phyloP scores from a whole-genome alignment of 2,888 invertebrate species.

The Mesorhabditis sp. region DNA sequence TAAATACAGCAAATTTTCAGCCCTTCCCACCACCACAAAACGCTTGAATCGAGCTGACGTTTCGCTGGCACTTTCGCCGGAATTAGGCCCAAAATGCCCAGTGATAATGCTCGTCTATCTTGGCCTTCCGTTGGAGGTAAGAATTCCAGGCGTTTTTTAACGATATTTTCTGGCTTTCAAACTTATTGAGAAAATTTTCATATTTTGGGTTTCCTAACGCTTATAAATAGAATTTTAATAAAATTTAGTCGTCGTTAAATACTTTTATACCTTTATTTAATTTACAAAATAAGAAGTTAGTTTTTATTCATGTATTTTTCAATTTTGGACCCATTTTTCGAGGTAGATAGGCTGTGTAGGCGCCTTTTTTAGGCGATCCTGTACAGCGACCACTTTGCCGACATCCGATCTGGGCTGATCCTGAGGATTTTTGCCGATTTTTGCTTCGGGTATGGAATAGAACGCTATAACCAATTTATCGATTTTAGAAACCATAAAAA shows the following conservation, averaged over 20 bases:
- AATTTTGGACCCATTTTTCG: too few species aligned
- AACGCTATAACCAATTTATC: not conserved
- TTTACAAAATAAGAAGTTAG: too few species aligned
- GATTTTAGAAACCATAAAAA: not conserved
- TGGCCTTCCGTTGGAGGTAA: conserved; percentile 2
- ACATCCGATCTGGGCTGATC: not conserved
- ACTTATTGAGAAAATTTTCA: too few species aligned
- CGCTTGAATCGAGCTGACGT: not conserved
- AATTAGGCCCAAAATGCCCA: not conserved
- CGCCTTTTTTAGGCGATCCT: conserved; percentile 4
- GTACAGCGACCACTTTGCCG: not conserved
- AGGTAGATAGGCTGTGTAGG: too few species aligned
- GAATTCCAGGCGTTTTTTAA: not conserved
- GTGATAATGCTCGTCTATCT: not conserved
- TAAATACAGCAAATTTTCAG: not conserved
- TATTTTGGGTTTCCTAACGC: too few species aligned
- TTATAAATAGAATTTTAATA: too few species aligned
- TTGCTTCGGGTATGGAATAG: not conserved
- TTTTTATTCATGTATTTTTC: too few species aligned
- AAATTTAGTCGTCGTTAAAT: too few species aligned
- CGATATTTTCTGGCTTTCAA: too few species aligned
- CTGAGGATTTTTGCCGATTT: conserved; percentile 1
- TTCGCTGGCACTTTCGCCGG: not conserved
- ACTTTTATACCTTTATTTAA: too few species aligned
- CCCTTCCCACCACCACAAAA: not conserved